A percentile compares a stretch with the other conserved stretches of the same genome.
phyloP scores from a whole-genome alignment of 2,113 vertebrate species.

The Reinhardtius hippoglossoides region DNA sequence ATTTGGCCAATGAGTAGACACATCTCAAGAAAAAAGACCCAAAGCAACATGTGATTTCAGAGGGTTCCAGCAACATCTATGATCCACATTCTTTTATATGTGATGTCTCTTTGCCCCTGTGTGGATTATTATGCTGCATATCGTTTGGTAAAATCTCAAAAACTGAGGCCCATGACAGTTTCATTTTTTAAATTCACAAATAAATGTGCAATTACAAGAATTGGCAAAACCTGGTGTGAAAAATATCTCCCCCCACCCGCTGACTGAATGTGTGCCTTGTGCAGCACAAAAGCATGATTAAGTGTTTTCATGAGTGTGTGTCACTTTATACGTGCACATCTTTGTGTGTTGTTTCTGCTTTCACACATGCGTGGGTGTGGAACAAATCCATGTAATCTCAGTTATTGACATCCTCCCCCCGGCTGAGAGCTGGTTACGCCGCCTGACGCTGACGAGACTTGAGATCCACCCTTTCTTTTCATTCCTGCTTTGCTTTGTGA shows the following conservation, averaged over 20 bases:
- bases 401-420: constrained; percentile 73
- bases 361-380: constrained; percentile 55
- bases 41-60: too few relatives aligned
- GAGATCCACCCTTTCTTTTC: constrained; percentile 37
- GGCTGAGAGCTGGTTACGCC: constrained; percentile 48
- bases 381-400: constrained; percentile 72
- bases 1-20: too few relatives aligned
- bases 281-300: constrained; percentile 54
- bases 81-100: background rate
- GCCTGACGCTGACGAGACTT: constrained; percentile 55
- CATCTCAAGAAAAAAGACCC: too few relatives aligned
- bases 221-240: constrained; percentile 53
- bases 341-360: constrained; percentile 45
- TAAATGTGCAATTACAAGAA: constrained; percentile 56
- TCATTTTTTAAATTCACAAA: constrained; percentile 45
- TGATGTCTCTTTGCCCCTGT: background rate
- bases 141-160: constrained; percentile 14
- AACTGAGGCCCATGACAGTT: constrained; percentile 24
- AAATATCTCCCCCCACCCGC: constrained; percentile 45
- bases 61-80: too few relatives aligned
- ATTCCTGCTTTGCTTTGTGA: constrained; percentile 21
- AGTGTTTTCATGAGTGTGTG: constrained; percentile 57
- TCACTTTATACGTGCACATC: constrained; percentile 28
- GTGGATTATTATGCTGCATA: background rate
- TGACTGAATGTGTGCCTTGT: constrained; percentile 46